Base-by-base conservation (phyloP, 2,113 vertebrate species). In the Elaphurus davidianus region DNA sequence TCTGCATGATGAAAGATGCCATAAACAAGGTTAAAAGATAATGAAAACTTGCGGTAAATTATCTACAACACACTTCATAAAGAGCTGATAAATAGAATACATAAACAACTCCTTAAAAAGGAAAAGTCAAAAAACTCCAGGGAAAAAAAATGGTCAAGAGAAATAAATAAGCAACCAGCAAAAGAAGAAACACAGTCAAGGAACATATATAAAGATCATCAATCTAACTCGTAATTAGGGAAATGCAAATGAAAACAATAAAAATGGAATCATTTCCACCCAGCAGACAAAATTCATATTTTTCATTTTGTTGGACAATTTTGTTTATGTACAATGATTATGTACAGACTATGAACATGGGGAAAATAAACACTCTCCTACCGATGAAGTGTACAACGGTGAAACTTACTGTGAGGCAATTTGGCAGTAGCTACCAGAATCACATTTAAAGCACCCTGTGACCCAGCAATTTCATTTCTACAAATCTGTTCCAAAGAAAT, bases 201-300 rank as follows among this genome's bases (percentile, higher is more conserved):
- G 85, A 89, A 74, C 16, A 87, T 40, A 52, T 50, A 43, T 27
- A 28, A 87, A 79, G 36, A 67, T 25, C 14, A 50, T 71, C 40
- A 64, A 45, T 90, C 27, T 57, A 79, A 78, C 50, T 62, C 78
- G 25, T 78, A 90, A 87, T 92, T 87, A 93, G 52, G 45, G 57
- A 87, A 67, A 79, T 84, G 25, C 25, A 95, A 90, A 97, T 91
- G 85, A 82, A 94, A 97, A 83, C n/a, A 67, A 96, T 79, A 90
- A 94, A 96, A 90, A 64, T 50, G 45, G 81, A n/a, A 13, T 81
- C 15, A 60, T 59, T 94, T 95, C 64, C 71, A 86, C 21, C 60
- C 30, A 57, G 82, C 40, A 92, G 84, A 43, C 76, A 94, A 90
- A 83, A 81, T 67, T 86, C 47, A 5, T 15, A 40, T 40, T 62